Evolutionary conservation across 2,113 vertebrate genomes (phyloP).

Genomic region (Pterophyllum scalare): DNA sequence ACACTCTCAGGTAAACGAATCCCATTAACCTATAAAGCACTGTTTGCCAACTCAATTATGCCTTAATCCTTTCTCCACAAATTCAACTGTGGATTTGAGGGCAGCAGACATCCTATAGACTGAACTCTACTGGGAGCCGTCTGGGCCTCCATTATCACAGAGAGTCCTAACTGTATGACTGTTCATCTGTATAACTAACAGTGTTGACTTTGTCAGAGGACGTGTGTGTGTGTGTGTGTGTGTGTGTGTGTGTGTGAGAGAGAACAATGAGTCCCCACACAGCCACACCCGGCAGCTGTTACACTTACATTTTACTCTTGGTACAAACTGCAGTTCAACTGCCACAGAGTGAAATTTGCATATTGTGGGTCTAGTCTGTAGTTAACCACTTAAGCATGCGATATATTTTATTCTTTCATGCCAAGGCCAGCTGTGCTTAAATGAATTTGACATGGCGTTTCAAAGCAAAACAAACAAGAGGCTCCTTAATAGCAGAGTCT

Average conservation of each 20-base stretch:
- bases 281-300: background rate
- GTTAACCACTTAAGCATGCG: background rate
- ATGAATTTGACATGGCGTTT: background rate
- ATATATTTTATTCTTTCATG: background rate
- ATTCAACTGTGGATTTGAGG: slow-evolving; percentile 28
- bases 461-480: slow-evolving; percentile 12
- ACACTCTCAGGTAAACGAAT: slow-evolving; percentile 43
- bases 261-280: slow-evolving; percentile 27
- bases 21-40: slow-evolving; percentile 66
- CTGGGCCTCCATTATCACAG: slow-evolving; percentile 19
- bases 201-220: slow-evolving; percentile 22
- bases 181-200: slow-evolving; percentile 9
- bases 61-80: slow-evolving; percentile 62
- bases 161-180: background rate
- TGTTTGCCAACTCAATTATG: slow-evolving; percentile 71
- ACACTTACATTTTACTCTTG: background rate
- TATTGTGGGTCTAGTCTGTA: background rate
- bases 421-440: background rate
- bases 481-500: background rate
- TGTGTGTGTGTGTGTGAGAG: background rate
- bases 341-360: background rate
- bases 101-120: slow-evolving; percentile 35
- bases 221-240: background rate
- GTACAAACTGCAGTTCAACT: background rate
- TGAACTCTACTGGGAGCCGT: slow-evolving; percentile 34